Percentiles rank a stretch among this genome's conserved stretches.
These are phyloP conservation scores for Picathartes gymnocephalus DNA, from an alignment of 2,113 vertebrate species.

Conservation along the genomic window DNA sequence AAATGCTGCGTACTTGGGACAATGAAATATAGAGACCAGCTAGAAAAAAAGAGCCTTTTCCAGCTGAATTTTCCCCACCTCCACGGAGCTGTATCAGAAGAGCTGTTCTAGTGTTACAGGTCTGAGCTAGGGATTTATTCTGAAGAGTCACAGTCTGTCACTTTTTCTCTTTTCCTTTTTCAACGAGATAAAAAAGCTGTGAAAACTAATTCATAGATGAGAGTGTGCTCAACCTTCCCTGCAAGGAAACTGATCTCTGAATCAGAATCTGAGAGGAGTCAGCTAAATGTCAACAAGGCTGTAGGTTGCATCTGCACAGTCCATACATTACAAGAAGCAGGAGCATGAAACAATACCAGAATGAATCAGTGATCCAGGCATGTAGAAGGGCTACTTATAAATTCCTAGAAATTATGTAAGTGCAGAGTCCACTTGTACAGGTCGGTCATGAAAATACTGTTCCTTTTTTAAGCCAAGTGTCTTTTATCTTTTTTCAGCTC, in stretches of 20 bases:
- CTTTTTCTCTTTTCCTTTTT: not conserved
- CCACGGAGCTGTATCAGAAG: not conserved
- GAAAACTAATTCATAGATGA: not conserved
- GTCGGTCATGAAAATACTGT: not conserved
- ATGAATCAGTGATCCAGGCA: not conserved
- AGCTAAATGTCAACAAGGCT: not conserved
- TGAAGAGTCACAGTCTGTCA: not conserved
- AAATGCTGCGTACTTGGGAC: not conserved
- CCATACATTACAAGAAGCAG: not conserved
- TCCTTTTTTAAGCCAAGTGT: not conserved
- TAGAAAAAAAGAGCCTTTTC: not conserved
- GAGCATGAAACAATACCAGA: not conserved
- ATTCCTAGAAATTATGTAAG: not conserved
- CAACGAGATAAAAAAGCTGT: not conserved
- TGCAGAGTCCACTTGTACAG: not conserved
- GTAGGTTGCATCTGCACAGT: not conserved
- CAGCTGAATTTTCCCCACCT: not conserved
- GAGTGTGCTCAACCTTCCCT: not conserved
- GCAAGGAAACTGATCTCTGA: not conserved
- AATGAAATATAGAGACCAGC: not conserved
- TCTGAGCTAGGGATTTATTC: not conserved
- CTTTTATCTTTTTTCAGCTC: not conserved
- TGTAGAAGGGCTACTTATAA: not conserved
- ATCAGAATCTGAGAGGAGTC: not conserved
- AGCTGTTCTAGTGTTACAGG: not conserved